Conservation (phyloP, 1,140 invertebrate species). For the Drosophila mayri region DNA sequence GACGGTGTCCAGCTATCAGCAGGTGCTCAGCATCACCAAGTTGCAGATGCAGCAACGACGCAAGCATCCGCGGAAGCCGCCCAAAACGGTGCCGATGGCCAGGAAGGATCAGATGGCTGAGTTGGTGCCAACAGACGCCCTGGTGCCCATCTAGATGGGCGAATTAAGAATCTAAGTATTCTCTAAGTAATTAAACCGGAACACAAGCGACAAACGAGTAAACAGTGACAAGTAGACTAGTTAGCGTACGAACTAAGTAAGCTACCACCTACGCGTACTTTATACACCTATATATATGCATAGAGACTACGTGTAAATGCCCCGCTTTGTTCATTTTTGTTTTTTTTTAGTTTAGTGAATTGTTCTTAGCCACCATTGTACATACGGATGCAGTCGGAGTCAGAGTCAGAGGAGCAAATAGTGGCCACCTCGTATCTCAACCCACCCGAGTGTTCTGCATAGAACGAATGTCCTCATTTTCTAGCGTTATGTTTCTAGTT, state of each 20-base stretch:
- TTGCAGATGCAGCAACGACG: slow-evolving; percentile 77
- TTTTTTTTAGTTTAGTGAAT: slow-evolving; percentile 28
- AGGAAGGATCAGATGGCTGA: neutral
- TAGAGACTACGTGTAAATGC: slow-evolving; percentile 23
- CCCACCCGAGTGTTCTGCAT: slow-evolving; percentile 32
- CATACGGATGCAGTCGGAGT: slow-evolving; percentile 13
- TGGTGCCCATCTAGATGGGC: slow-evolving; percentile 59
- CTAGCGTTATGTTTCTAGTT: slow-evolving; percentile 26
- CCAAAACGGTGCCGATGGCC: slow-evolving; percentile 37
- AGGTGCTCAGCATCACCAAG: slow-evolving; percentile 78
- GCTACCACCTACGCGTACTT: slow-evolving; percentile 21
- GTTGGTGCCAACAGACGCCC: slow-evolving; percentile 63
- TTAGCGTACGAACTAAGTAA: slow-evolving; percentile 42
- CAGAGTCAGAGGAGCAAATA: slow-evolving; percentile 22
- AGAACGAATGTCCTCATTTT: slow-evolving; percentile 32
- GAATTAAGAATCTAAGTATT: slow-evolving; percentile 56
- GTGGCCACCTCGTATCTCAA: slow-evolving; percentile 30
- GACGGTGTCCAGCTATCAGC: slow-evolving; percentile 80
- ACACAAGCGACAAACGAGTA: slow-evolving; percentile 75
- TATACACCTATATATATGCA: slow-evolving; percentile 28
- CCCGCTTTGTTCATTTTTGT: slow-evolving; percentile 37
- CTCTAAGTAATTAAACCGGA: slow-evolving; percentile 54
- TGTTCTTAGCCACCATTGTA: slow-evolving; percentile 29
- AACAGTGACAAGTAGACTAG: slow-evolving; percentile 78
- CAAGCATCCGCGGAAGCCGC: slow-evolving; percentile 78